These are phyloP conservation scores for Nomada fabriciana DNA, from an alignment of 2,888 invertebrate species.

Conservation along the genomic window DNA sequence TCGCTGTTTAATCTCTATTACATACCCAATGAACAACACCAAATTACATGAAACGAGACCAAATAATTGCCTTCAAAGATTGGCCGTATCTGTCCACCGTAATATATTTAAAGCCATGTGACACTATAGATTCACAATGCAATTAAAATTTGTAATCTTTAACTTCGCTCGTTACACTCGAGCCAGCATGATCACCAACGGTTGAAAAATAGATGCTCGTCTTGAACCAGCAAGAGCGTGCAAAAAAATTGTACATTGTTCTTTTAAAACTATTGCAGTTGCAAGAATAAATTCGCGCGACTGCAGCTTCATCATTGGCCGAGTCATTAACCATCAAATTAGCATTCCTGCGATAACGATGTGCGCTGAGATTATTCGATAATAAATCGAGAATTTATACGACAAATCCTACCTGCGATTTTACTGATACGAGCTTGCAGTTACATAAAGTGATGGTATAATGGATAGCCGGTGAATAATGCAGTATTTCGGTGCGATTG, in stretches of 20 bases:
- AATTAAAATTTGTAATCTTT: neutral
- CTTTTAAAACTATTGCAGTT: constrained; percentile 4
- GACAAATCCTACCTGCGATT: constrained; percentile 8
- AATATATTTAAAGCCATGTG: too few species aligned
- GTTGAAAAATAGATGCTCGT: neutral
- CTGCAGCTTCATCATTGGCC: constrained; percentile 4
- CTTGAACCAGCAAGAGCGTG: neutral
- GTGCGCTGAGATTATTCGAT: constrained; percentile 16
- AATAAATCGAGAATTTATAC: constrained; percentile 32
- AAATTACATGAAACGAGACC: neutral
- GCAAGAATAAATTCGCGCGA: constrained; percentile 11
- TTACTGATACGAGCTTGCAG: constrained; percentile 7
- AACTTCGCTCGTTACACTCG: neutral
- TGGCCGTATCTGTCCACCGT: too few species aligned
- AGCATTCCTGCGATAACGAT: neutral
- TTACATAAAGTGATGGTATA: constrained; percentile 33
- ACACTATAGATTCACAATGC: too few species aligned
- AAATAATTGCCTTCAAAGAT: neutral
- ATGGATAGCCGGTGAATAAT: constrained; percentile 7
- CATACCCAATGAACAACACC: neutral
- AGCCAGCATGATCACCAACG: neutral
- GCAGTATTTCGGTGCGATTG: constrained; percentile 5
- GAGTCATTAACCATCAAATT: constrained; percentile 33
- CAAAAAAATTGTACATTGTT: neutral
- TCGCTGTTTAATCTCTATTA: neutral